Evolutionary conservation across 1,140 invertebrate genomes (phyloP).

Genomic region (Cecropterus lyciades): DNA sequence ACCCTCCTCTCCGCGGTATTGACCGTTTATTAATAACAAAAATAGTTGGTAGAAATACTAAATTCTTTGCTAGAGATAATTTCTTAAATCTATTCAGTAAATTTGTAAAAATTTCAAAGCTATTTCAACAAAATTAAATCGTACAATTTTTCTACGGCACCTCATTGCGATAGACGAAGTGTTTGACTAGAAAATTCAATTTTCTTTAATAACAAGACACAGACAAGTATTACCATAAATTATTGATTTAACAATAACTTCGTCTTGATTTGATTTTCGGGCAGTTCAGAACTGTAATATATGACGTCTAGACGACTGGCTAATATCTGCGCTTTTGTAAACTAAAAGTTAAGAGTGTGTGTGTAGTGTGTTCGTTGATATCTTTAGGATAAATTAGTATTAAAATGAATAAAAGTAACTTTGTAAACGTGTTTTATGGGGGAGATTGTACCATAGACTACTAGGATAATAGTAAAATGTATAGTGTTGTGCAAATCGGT

Average conservation of each 20-base stretch:
- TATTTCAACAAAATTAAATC: background rate
- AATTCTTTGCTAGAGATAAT: background rate
- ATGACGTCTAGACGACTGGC: conserved; percentile 5
- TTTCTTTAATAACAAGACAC: background rate
- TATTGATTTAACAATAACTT: conserved; percentile 9
- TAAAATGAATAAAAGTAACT: no score
- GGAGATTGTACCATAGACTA: no score
- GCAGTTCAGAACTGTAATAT: conserved; percentile 11
- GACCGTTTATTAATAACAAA: no score
- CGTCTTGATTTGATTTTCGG: background rate
- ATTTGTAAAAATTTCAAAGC: background rate
- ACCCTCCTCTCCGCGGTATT: background rate
- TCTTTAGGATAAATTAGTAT: no score
- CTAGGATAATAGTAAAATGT: no score
- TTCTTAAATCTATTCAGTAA: background rate
- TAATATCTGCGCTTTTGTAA: no score
- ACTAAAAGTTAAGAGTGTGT: no score
- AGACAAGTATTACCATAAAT: conserved; percentile 1
- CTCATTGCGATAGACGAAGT: background rate
- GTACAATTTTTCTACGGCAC: background rate
- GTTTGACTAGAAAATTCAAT: conserved; percentile 7
- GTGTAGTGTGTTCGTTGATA: no score
- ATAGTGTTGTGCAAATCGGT: no score
- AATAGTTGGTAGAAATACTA: no score
- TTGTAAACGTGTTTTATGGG: no score